Percentiles rank a stretch among this genome's conserved stretches.
phyloP scores from a whole-genome alignment of 2,888 invertebrate genomes.

The Drosophila neonasuta region DNA sequence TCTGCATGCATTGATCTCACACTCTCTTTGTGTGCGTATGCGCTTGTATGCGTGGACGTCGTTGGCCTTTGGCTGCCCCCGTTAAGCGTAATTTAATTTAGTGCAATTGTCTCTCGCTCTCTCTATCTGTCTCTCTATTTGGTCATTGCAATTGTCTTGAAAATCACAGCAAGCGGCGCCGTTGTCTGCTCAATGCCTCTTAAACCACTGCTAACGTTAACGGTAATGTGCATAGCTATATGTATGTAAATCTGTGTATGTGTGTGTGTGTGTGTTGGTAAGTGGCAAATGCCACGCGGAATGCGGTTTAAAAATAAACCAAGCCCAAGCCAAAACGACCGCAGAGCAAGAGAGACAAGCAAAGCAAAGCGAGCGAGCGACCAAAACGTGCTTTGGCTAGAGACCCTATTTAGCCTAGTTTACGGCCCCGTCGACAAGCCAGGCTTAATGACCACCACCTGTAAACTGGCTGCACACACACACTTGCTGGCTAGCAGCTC shows the following conservation, averaged over 20 bases:
- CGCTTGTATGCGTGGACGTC: conserved; percentile 25
- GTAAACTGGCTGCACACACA: conserved; percentile 33
- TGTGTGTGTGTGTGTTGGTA: conserved; percentile 7
- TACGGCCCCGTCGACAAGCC: conserved; percentile 56
- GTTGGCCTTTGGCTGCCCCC: conserved; percentile 55
- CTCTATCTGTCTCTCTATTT: conserved; percentile 12
- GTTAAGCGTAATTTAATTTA: conserved; percentile 72
- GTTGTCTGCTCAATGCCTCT: conserved; percentile 35
- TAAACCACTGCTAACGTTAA: conserved; percentile 45
- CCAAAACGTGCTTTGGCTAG: conserved; percentile 75
- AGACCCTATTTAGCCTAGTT: conserved; percentile 79
- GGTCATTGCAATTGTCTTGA: conserved; percentile 58
- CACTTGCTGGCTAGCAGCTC: conserved; percentile 7
- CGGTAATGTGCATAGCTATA: conserved; percentile 41
- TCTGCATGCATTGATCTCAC: conserved; percentile 1
- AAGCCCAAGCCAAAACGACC: conserved; percentile 43
- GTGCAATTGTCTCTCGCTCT: conserved; percentile 45
- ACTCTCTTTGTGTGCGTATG: conserved; percentile 22
- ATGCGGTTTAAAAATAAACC: conserved; percentile 78
- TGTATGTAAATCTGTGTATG: conserved; percentile 2
- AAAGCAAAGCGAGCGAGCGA: conserved; percentile 14
- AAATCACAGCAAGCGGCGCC: conserved; percentile 41
- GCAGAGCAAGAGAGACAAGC: conserved; percentile 13
- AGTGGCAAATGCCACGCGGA: conserved; percentile 60
- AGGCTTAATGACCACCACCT: conserved; percentile 61